These are phyloP conservation scores for Byasa hedistus DNA, from an alignment of 2,888 invertebrate genomes.

Conservation along the genomic window DNA sequence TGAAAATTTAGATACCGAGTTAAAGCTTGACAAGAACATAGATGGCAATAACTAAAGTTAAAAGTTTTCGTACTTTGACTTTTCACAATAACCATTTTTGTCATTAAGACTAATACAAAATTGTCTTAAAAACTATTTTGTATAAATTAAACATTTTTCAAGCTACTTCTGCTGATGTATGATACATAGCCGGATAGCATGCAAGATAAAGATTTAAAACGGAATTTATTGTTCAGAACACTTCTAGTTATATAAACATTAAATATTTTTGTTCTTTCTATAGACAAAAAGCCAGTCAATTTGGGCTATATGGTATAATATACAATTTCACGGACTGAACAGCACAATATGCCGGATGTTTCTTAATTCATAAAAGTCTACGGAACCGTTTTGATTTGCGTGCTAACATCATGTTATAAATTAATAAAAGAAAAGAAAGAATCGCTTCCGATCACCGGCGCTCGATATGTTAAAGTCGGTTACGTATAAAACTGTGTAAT, in stretches of 20 bases:
- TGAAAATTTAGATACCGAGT: background rate
- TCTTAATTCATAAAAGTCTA: background rate
- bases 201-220: no score
- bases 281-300: no score
- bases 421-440: conserved; percentile 4
- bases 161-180: no score
- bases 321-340: background rate
- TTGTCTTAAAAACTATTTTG: background rate
- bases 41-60: background rate
- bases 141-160: no score
- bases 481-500: background rate
- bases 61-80: background rate
- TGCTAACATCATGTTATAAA: conserved; percentile 14
- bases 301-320: no score
- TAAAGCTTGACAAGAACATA: background rate
- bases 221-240: no score
- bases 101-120: background rate
- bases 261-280: no score
- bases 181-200: no score
- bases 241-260: no score
- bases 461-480: background rate
- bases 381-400: conserved; percentile 8
- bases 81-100: background rate
- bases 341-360: background rate
- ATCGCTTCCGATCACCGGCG: conserved; percentile 20